A percentile compares a stretch with the other conserved stretches of the same genome.
Evolutionary conservation across 2,888 invertebrate species (phyloP).

Genomic region (Eueremaeus valkanovi): DNA sequence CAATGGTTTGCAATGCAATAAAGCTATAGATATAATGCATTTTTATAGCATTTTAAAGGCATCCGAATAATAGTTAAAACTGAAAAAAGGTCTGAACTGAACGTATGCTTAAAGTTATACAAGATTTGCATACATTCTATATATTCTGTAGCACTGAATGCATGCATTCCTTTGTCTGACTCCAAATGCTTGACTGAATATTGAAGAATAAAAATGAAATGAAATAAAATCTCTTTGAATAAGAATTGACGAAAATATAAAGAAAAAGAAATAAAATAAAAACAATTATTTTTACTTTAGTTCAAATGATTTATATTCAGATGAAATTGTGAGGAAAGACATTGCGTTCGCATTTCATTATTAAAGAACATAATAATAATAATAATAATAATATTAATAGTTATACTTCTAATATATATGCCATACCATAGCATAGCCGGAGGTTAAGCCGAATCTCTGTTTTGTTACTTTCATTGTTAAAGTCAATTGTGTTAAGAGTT

Average conservation of each 20-base stretch:
- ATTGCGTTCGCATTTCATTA: not conserved
- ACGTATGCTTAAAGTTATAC: not conserved
- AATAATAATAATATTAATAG: not conserved
- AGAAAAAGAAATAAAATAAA: not conserved
- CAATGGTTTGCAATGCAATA: too few species aligned
- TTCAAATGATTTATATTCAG: slow-evolving; percentile 1
- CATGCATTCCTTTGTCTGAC: not conserved
- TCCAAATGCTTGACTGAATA: not conserved
- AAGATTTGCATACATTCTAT: not conserved
- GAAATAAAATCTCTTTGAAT: not conserved
- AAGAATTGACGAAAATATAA: not conserved
- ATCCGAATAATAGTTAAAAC: not conserved
- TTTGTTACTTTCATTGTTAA: not conserved
- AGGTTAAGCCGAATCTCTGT: not conserved
- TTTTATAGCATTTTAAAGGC: not conserved
- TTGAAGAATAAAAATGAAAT: not conserved
- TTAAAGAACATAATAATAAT: not conserved
- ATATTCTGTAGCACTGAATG: too few species aligned
- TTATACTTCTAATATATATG: too few species aligned
- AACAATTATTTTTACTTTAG: not conserved
- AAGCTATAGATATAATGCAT: not conserved
- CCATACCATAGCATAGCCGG: not conserved
- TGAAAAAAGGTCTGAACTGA: not conserved
- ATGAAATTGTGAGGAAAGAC: not conserved
- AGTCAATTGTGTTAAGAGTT: not conserved